A percentile compares a stretch with the other conserved stretches of the same genome.
These are phyloP conservation scores for Abramis brama DNA, from an alignment of 2,113 vertebrate genomes.

Conservation along the genomic window DNA sequence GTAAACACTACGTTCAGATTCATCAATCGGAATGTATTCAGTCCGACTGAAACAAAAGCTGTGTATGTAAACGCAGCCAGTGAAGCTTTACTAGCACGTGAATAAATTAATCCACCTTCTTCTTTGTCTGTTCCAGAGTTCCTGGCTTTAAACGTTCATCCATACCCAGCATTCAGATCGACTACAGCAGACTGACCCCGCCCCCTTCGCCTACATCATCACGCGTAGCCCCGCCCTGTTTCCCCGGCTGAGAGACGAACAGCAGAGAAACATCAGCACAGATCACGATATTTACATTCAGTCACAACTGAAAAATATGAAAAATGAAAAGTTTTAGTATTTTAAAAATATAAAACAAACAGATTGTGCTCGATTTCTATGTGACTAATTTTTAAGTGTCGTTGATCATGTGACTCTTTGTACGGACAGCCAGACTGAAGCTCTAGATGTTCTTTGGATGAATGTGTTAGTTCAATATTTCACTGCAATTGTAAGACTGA, in stretches of 20 bases:
- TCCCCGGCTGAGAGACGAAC: slow-evolving; percentile 26
- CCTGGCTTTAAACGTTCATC: not conserved
- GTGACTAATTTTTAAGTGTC: not conserved
- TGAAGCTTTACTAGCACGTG: too few relatives aligned
- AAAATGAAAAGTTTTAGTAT: not conserved
- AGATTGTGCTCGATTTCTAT: not conserved
- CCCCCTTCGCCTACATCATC: slow-evolving; percentile 60
- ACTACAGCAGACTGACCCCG: slow-evolving; percentile 62
- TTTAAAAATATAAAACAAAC: not conserved
- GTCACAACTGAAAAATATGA: not conserved
- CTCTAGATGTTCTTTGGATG: not conserved
- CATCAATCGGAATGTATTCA: too few relatives aligned
- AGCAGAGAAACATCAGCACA: not conserved
- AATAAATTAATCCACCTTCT: not conserved
- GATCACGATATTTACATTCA: not conserved
- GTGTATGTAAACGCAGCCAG: too few relatives aligned
- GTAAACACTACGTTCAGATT: too few relatives aligned
- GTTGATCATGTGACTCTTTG: not conserved
- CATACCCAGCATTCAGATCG: slow-evolving; percentile 47
- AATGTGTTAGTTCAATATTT: not conserved
- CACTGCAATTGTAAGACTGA: not conserved
- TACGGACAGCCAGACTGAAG: not conserved
- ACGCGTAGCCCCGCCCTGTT: slow-evolving; percentile 64
- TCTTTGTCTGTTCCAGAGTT: not conserved
- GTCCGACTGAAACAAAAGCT: too few relatives aligned